Base-by-base conservation (phyloP, 1,140 invertebrate species). In the Atopsyche davidsoni region DNA sequence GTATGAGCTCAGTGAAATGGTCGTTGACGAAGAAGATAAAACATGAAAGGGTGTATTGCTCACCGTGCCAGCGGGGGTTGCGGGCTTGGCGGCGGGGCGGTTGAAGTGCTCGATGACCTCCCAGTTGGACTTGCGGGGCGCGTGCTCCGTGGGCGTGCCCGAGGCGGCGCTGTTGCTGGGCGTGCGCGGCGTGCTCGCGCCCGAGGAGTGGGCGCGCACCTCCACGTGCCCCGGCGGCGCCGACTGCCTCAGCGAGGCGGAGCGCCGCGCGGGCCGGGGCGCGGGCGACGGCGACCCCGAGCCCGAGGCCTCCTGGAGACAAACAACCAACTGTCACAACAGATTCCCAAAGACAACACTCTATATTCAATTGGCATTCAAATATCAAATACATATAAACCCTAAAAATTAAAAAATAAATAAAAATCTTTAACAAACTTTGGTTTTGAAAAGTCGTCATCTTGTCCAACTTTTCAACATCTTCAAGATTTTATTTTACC, bases 31-130 rank as follows among this genome's bases (percentile, higher is more conserved):
- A 4, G 38, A 40, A n/a, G n/a, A n/a, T n/a, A n/a, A n/a, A n/a
- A n/a, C n/a, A n/a, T n/a, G n/a, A 28, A 31, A 25, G 34, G 3
- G n/a, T 24, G 14, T 44, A 36, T 57, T 56, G 64, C 73, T 75
- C 62, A 77, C 75, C 61, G 75, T 74, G 9, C 25, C 18, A 3
- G 34, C 45, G 6, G 40, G 35, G 11, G 34, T 22, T n/a, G 42
- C 50, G 51, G 67, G 69, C 32, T 23, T 22, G 11, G 42, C 50
- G 51, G 67, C 69, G 28, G 75, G 75, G 22, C 73, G 72, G 55
- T 75, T 78, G 64, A 82, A 86, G 64, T 87, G 85, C 66, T 87
- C 84, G 62, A 87, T 87, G 47, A 87, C 85, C 64, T 87, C 82
- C 85, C 85, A 87, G 66, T 87, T 86, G 59, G 83, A 86, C 65